Percentiles rank a stretch among this genome's conserved stretches.
phyloP scores from a whole-genome alignment of 2,113 vertebrate genomes.

The Lamprologus tigripictilis region DNA sequence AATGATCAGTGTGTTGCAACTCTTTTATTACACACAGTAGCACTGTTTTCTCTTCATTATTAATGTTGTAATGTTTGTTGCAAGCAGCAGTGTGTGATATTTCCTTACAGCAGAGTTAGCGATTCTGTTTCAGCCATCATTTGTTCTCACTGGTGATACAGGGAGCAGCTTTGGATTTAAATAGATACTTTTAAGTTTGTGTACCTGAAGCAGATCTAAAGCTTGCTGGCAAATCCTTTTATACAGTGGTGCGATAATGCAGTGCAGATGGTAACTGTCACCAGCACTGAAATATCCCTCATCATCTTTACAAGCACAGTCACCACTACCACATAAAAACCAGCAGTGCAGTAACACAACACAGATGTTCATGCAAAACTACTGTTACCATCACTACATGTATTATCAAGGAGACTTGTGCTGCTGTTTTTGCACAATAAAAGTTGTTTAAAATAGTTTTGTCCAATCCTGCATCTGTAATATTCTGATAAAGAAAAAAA shows the following conservation, averaged over 20 bases:
- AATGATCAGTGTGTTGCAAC: neutral
- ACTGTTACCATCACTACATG: neutral
- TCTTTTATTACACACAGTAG: neutral
- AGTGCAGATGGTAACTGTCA: slow-evolving; percentile 15
- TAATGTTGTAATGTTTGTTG: neutral
- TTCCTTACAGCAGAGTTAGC: neutral
- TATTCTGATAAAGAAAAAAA: neutral
- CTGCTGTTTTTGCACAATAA: neutral
- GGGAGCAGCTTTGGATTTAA: neutral
- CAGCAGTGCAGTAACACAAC: neutral
- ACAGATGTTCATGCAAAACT: slow-evolving; percentile 4
- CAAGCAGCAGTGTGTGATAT: neutral
- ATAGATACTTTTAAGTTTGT: neutral
- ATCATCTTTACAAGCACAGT: neutral
- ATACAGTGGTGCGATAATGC: neutral
- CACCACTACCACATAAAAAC: neutral
- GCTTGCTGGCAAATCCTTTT: neutral
- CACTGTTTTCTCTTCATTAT: neutral
- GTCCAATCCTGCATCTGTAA: neutral
- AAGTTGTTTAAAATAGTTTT: neutral
- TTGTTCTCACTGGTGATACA: neutral
- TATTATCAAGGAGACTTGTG: neutral
- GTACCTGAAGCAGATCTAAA: neutral
- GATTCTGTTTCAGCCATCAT: accelerated
- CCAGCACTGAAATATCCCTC: neutral